Evolutionary conservation across 1,140 invertebrate species (phyloP).

Genomic region (Megalonaias nervosa): DNA sequence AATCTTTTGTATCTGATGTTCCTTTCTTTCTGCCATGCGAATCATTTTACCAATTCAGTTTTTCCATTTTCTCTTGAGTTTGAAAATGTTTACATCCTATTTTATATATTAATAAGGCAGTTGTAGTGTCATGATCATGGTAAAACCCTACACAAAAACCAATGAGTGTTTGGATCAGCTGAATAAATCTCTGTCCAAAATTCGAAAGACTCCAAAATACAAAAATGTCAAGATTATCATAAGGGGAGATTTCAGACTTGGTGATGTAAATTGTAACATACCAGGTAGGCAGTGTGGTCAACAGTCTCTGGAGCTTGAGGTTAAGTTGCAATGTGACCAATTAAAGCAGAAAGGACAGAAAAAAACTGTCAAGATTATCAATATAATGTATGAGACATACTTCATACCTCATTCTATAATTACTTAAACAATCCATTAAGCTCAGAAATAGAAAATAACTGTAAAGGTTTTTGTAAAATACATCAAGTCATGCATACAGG

Average conservation of each 20-base stretch:
- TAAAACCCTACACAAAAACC: slow-evolving; percentile 7
- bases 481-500: slow-evolving; percentile 17
- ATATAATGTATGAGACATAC: slow-evolving; percentile 15
- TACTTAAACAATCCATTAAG: slow-evolving; percentile 23
- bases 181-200: background rate
- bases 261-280: slow-evolving; percentile 15
- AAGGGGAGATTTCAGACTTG: slow-evolving; percentile 25
- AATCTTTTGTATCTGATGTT: too few relatives aligned
- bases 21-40: too few relatives aligned
- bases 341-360: slow-evolving; percentile 7
- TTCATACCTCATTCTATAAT: slow-evolving; percentile 15
- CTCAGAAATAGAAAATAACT: slow-evolving; percentile 24
- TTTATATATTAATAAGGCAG: background rate
- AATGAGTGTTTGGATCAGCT: slow-evolving; percentile 12
- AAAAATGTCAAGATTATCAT: slow-evolving; percentile 20
- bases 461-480: slow-evolving; percentile 30
- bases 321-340: slow-evolving; percentile 3
- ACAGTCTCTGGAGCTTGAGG: slow-evolving; percentile 2
- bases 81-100: too few relatives aligned
- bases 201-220: background rate
- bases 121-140: slow-evolving; percentile 17
- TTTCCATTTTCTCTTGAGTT: too few relatives aligned
- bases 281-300: background rate
- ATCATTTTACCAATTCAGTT: too few relatives aligned
- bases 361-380: slow-evolving; percentile 13